phyloP scores from a whole-genome alignment of 2,888 invertebrate species.

The Molorchus minor region DNA sequence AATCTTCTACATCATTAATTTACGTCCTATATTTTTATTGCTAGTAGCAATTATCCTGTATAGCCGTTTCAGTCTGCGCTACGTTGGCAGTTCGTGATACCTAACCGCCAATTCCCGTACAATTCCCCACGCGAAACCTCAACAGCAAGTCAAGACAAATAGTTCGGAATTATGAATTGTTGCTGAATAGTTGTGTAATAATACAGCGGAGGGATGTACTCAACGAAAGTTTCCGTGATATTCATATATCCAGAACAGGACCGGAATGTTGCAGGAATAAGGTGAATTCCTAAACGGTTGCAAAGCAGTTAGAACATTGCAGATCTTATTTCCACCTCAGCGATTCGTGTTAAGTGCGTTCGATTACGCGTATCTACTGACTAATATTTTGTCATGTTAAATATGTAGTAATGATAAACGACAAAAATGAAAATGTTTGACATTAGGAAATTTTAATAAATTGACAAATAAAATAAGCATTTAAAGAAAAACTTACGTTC shows the following conservation, averaged over 20 bases:
- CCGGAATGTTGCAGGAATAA: constrained; percentile 44
- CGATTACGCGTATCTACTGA: constrained; percentile 8
- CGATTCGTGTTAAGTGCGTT: constrained; percentile 16
- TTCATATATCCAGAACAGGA: constrained; percentile 43
- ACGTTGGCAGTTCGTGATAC: too few species aligned
- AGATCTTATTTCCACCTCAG: constrained; percentile 18
- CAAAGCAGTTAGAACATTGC: constrained; percentile 21
- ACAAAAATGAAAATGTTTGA: too few species aligned
- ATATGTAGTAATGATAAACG: too few species aligned
- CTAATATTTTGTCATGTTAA: too few species aligned
- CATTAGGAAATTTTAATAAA: too few species aligned
- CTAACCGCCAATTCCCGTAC: not conserved
- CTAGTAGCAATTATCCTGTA: too few species aligned
- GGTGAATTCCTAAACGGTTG: constrained; percentile 41
- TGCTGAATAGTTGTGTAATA: constrained; percentile 36
- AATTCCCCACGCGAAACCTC: constrained; percentile 10
- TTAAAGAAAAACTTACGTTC: too few species aligned
- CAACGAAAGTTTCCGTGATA: constrained; percentile 45
- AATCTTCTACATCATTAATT: too few species aligned
- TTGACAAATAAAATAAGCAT: too few species aligned
- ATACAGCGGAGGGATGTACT: constrained; percentile 22
- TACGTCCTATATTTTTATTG: too few species aligned
- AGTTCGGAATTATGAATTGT: constrained; percentile 29
- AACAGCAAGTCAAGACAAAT: constrained; percentile 30
- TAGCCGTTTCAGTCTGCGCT: too few species aligned